Conservation (phyloP, 2,113 vertebrate species). For the Herpailurus yagouaroundi region DNA sequence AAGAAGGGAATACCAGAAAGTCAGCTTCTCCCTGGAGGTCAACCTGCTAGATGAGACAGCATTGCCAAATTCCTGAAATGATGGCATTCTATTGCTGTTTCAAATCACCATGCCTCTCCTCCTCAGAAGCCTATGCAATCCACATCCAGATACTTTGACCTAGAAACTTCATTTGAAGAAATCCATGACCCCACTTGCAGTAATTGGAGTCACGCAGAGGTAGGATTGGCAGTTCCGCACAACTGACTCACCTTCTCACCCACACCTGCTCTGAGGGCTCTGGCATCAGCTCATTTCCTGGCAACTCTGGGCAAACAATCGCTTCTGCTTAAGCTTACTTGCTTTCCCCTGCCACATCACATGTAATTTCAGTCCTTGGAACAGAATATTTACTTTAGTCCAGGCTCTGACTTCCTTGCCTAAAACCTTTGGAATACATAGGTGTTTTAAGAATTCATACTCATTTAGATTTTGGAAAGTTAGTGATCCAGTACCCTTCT, state of each 20-base stretch:
- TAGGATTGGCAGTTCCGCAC: not conserved
- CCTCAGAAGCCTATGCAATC: not conserved
- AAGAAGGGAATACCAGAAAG: not conserved
- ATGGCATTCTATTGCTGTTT: not conserved
- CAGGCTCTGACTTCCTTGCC: not conserved
- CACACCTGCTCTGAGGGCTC: not conserved
- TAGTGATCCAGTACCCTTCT: not conserved
- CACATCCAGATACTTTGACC: not conserved
- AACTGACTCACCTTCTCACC: not conserved
- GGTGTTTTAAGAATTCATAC: not conserved
- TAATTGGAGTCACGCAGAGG: not conserved
- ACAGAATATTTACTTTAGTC: not conserved
- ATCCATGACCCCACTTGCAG: not conserved
- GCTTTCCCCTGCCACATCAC: not conserved
- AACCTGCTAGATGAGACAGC: not conserved
- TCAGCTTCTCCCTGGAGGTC: not conserved
- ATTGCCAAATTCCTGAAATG: not conserved
- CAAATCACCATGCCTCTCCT: not conserved
- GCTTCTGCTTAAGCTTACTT: not conserved
- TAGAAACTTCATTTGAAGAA: constrained; percentile 42
- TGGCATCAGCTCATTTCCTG: not conserved
- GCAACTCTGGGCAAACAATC: not conserved
- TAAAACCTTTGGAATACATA: not conserved
- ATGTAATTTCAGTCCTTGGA: not conserved
- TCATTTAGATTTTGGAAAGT: not conserved